Conservation (phyloP, 2,113 vertebrate species). For the Amblyopsis rosae region DNA sequence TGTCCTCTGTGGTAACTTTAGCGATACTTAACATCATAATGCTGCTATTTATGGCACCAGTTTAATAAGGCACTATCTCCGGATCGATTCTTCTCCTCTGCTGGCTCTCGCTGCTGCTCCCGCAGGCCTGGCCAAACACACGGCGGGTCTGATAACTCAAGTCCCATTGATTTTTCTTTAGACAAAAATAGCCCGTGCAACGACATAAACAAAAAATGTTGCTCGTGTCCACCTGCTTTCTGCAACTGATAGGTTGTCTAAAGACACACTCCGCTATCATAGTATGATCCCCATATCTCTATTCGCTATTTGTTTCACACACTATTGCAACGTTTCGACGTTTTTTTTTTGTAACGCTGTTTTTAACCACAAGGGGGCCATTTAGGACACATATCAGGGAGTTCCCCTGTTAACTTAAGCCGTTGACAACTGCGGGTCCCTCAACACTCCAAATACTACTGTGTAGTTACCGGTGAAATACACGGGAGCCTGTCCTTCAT, state of each 20-base stretch:
- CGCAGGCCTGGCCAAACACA: slow-evolving; percentile 59
- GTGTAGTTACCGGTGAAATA: background rate
- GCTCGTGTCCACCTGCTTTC: slow-evolving; percentile 45
- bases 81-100: slow-evolving; percentile 82
- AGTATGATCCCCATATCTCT: too few species aligned
- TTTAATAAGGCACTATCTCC: slow-evolving; percentile 91
- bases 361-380: too few species aligned
- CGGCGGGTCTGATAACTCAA: slow-evolving; percentile 87
- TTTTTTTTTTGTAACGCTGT: too few species aligned
- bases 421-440: background rate
- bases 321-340: background rate
- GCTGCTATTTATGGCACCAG: slow-evolving; percentile 86
- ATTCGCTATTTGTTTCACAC: too few species aligned
- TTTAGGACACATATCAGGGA: too few species aligned
- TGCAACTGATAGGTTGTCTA: background rate
- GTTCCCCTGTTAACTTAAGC: too few species aligned
- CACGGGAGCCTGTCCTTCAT: background rate
- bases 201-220: slow-evolving; percentile 59
- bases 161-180: slow-evolving; percentile 91
- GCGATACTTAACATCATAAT: slow-evolving; percentile 79
- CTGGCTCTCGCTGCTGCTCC: too few species aligned
- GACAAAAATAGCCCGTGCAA: slow-evolving; percentile 81
- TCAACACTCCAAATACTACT: background rate
- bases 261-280: too few species aligned
- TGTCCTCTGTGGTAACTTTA: slow-evolving; percentile 67